phyloP scores from a whole-genome alignment of 2,113 vertebrate species.

The Barbus barbus region DNA sequence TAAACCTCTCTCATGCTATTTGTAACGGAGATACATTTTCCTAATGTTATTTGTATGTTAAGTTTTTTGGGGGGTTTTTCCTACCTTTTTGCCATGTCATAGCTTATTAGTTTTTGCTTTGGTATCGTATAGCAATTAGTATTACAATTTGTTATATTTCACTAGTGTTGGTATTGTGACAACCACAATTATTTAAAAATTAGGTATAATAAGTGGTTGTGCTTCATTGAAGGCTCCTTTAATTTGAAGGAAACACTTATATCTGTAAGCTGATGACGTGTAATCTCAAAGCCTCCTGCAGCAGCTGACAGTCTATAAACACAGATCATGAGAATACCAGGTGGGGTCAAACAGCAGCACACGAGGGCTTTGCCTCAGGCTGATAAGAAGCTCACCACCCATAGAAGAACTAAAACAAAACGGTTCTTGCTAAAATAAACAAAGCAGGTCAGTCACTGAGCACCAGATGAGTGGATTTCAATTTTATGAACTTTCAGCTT shows the following conservation, averaged over 20 bases:
- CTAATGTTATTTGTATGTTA: no score
- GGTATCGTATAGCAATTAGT: no score
- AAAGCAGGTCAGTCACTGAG: neutral
- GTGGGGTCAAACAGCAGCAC: neutral
- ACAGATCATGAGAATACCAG: slow-evolving; percentile 16
- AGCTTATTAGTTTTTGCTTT: no score
- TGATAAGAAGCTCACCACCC: slow-evolving; percentile 18
- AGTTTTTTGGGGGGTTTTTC: no score
- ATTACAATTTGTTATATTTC: no score
- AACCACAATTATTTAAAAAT: no score
- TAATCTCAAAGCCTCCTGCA: neutral
- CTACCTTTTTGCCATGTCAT: no score
- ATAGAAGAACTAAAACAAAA: neutral
- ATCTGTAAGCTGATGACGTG: neutral
- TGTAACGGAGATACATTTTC: no score
- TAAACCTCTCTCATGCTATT: no score
- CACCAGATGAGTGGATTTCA: neutral
- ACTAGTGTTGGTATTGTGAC: no score
- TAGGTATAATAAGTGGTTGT: neutral
- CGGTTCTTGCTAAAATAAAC: neutral
- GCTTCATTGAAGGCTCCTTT: no score
- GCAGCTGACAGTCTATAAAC: neutral
- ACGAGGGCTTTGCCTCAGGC: neutral
- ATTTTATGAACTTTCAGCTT: neutral
- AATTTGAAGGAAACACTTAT: neutral